phyloP scores from a whole-genome alignment of 1,140 invertebrate species.

The Arion vulgaris region DNA sequence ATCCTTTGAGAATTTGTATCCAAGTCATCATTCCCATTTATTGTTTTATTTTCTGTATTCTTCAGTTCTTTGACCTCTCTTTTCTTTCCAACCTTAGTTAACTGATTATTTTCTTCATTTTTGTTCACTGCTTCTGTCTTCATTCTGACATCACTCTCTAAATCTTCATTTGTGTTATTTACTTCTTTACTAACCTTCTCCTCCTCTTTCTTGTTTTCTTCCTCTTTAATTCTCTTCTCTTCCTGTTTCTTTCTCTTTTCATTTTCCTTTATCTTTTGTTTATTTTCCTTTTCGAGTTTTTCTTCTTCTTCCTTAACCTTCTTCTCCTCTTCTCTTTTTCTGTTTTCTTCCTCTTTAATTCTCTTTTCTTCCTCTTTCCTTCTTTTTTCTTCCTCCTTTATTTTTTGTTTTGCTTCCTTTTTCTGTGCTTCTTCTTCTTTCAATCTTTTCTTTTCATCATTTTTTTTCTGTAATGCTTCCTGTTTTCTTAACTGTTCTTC shows the following conservation, averaged over 20 bases:
- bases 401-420: too few species aligned
- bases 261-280: neutral
- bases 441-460: neutral
- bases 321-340: neutral
- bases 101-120: neutral
- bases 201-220: neutral
- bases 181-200: too few species aligned
- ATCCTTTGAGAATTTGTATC: neutral
- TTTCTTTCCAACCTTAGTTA: neutral
- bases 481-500: slow-evolving; percentile 2
- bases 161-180: too few species aligned
- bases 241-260: neutral
- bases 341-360: neutral
- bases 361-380: neutral
- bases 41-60: neutral
- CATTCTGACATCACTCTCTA: too few species aligned
- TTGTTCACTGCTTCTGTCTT: neutral
- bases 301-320: neutral
- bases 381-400: neutral
- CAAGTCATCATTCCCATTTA: neutral
- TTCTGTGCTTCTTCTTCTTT: neutral
- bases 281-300: neutral
- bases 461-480: neutral
- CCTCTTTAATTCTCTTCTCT: neutral
- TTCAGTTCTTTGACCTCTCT: neutral